phyloP scores from a whole-genome alignment of 2,113 vertebrate genomes.

The Anhinga rufa region DNA sequence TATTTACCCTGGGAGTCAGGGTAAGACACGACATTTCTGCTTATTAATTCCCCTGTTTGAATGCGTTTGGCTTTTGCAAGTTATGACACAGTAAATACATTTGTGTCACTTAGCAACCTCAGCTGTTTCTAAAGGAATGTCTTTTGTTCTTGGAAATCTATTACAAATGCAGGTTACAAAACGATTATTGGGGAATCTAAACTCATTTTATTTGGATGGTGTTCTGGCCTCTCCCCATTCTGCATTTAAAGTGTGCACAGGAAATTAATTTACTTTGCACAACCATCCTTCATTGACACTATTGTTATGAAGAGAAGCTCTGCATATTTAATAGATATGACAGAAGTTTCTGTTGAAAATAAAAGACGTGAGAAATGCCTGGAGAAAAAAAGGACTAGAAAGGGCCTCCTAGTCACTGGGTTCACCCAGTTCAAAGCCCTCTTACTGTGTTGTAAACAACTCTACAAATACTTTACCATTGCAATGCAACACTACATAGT shows the following conservation, averaged over 20 bases:
- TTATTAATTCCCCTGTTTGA: neutral
- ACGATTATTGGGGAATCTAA: neutral
- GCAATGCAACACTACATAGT: neutral
- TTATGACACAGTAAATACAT: constrained; percentile 42
- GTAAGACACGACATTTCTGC: neutral
- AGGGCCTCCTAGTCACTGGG: neutral
- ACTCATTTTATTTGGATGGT: neutral
- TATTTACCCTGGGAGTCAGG: neutral
- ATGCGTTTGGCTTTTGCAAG: constrained; percentile 2
- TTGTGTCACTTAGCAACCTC: constrained; percentile 59
- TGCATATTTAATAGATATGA: neutral
- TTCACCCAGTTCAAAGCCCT: neutral
- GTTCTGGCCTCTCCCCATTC: neutral
- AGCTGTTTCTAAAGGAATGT: constrained; percentile 38
- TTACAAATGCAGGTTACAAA: constrained; percentile 29
- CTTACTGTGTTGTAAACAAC: constrained; percentile 24
- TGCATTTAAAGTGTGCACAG: neutral
- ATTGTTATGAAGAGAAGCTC: neutral
- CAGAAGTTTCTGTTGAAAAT: constrained; percentile 10
- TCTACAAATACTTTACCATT: neutral
- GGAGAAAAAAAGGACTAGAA: neutral
- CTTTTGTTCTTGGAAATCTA: constrained; percentile 51
- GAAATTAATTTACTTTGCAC: constrained; percentile 12
- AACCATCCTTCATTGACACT: neutral
- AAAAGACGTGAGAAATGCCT: neutral